A percentile compares a stretch with the other conserved stretches of the same genome.
These are phyloP conservation scores for Andrena praecox DNA, from an alignment of 2,888 invertebrate genomes.

Conservation along the genomic window DNA sequence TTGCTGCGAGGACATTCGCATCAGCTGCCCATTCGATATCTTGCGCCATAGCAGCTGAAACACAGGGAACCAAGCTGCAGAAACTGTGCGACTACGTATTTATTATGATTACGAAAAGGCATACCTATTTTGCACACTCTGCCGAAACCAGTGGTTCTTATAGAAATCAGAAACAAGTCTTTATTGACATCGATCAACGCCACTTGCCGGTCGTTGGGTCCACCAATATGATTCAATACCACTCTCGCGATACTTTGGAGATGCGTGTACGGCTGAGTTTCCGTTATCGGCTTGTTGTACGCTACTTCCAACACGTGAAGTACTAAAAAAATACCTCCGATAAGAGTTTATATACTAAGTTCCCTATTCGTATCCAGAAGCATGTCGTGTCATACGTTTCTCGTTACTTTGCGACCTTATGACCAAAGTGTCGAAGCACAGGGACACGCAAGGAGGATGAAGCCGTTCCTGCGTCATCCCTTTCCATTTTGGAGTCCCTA, in stretches of 20 bases:
- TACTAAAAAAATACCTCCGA: conserved; percentile 84
- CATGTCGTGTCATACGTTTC: conserved; percentile 87
- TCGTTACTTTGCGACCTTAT: conserved; percentile 94
- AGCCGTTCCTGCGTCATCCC: conserved; percentile 94
- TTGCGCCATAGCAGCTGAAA: conserved; percentile 88
- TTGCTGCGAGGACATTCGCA: conserved; percentile 91
- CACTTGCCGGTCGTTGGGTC: conserved; percentile 91
- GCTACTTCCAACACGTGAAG: conserved; percentile 94
- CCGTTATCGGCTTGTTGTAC: conserved; percentile 90
- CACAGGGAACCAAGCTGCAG: background rate
- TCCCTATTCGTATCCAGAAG: background rate
- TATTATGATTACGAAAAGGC: background rate
- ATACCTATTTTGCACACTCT: conserved; percentile 83
- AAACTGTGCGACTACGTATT: background rate
- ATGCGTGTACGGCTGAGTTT: conserved; percentile 91
- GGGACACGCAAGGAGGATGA: conserved; percentile 90
- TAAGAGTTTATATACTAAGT: background rate
- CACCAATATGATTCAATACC: conserved; percentile 94
- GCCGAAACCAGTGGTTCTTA: conserved; percentile 86
- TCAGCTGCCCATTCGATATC: conserved; percentile 90
- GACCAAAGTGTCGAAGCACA: conserved; percentile 95
- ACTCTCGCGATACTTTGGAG: conserved; percentile 92
- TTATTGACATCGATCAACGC: conserved; percentile 95
- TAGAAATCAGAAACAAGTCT: conserved; percentile 93
- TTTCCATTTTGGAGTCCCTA: conserved; percentile 94